Evolutionary conservation across 2,797 vertebrate species (phyloP), one percentile per base, ranked within the genome.

Genomic region (Neopelma chrysocephalum): DNA sequence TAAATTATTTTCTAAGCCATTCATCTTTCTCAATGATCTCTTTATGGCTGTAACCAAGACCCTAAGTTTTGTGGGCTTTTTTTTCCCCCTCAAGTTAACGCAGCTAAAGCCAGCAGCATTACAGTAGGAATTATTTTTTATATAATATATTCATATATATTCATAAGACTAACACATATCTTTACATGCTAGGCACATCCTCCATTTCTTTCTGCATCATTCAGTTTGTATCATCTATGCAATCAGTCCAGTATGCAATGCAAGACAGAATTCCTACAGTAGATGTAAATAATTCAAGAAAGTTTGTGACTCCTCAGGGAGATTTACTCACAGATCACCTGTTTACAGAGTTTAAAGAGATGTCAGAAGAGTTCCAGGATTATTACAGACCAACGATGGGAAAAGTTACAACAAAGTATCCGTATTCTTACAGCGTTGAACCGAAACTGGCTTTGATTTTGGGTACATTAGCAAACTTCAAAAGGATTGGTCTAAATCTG

Each of bases 301-400:
- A 96, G 83, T 94, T 92, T 88, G 61, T 77, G 77, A 78, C 34
- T 92, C 91, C 83, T 94, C n/a, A 20, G 83, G 45, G 93, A 95
- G 64, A 95, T 92, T 95, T 94, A 93, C 83, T 96, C 91, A 97
- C 91, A 95, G 88, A 94, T 95, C 86, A 94, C 93, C 94, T 95
- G 83, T 84, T 94, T 71, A 34, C 31, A 53, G 66, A 88, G 77
- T 91, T 94, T 95, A 95, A 80, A 80, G 53, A 75, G 45, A 92
- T 77, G 81, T 61, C 86, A 93, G 69, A 82, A 73, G 61, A 92
- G n/a, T 60, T 93, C 64, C 86, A 80, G 60, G 56, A 72, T 84
- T 96, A 72, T 81, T 75, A 65, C 5, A 79, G 36, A 47, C 42
- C 69, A 65, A 31, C 0, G 0, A 85, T 12, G 10, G 40, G 79